Evolutionary conservation across 2,888 invertebrate species (phyloP).

Genomic region (Drosophila setosimentum): DNA sequence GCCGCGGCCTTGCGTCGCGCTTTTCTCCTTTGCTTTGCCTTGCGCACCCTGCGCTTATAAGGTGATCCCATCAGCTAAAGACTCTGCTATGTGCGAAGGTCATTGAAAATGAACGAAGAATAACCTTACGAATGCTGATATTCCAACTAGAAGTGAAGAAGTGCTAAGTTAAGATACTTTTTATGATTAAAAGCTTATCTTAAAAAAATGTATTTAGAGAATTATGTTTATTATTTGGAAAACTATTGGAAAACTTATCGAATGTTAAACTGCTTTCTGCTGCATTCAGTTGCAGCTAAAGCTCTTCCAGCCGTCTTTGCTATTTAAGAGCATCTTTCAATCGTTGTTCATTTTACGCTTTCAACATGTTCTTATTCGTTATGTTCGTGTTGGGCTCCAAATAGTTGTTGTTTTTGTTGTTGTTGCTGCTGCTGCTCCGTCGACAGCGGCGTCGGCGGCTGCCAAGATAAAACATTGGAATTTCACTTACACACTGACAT

Average conservation of each 20-base stretch:
- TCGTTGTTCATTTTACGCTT: slow-evolving; percentile 1
- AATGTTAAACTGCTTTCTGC: neutral
- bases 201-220: neutral
- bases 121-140: neutral
- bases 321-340: slow-evolving; percentile 29
- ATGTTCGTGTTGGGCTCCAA: slow-evolving; percentile 56
- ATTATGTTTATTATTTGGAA: neutral
- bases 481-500: slow-evolving; percentile 70
- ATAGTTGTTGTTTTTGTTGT: slow-evolving; percentile 48
- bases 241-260: neutral
- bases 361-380: slow-evolving; percentile 48
- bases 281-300: neutral
- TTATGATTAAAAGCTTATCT: neutral
- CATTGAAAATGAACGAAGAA: slow-evolving; percentile 4
- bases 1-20: slow-evolving; percentile 64
- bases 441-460: slow-evolving; percentile 28
- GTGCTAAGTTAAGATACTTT: neutral
- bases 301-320: neutral
- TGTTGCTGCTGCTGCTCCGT: slow-evolving; percentile 15
- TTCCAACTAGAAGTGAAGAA: neutral
- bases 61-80: slow-evolving; percentile 36
- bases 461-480: slow-evolving; percentile 75
- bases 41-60: slow-evolving; percentile 31
- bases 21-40: slow-evolving; percentile 62
- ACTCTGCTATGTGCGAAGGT: slow-evolving; percentile 15